Conservation (phyloP, 2,113 vertebrate genomes). For the Muntiacus reevesi region DNA sequence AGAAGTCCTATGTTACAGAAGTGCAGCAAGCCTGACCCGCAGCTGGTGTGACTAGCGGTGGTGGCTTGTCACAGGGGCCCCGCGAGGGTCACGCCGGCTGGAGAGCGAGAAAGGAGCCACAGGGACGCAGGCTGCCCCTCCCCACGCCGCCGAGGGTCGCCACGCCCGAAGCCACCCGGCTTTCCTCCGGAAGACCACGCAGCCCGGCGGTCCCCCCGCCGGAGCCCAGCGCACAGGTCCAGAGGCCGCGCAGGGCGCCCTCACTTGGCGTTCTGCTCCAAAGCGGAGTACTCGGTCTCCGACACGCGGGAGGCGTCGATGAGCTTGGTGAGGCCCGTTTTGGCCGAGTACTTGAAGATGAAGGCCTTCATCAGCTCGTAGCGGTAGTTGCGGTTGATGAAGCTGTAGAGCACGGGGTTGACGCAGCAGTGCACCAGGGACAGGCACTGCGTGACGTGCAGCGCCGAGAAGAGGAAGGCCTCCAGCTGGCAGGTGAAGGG, state of each 20-base stretch:
- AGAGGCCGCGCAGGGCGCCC: accelerated
- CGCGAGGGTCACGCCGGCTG: accelerated
- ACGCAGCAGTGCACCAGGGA: slow-evolving; percentile 92
- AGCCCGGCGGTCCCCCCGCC: background rate
- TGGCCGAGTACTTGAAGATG: slow-evolving; percentile 94
- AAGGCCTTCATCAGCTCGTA: slow-evolving; percentile 95
- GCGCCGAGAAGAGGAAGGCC: slow-evolving; percentile 85
- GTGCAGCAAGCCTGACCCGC: background rate
- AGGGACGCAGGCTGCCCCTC: accelerated
- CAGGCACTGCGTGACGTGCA: slow-evolving; percentile 91
- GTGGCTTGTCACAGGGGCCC: background rate
- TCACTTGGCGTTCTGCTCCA: slow-evolving; percentile 87
- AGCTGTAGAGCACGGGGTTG: slow-evolving; percentile 93
- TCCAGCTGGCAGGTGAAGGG: slow-evolving; percentile 91
- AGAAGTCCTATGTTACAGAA: slow-evolving; percentile 41
- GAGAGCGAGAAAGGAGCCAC: accelerated
- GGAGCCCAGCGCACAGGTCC: background rate
- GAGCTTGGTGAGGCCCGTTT: slow-evolving; percentile 90
- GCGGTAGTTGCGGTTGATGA: slow-evolving; percentile 90
- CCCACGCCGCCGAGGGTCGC: accelerated
- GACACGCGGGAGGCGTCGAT: slow-evolving; percentile 87
- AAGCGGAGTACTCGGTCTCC: slow-evolving; percentile 87
- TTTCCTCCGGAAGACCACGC: background rate
- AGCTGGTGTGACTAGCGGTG: background rate
- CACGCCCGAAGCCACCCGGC: background rate